phyloP scores from a whole-genome alignment of 2,113 vertebrate genomes.

The Phaetusa simplex region DNA sequence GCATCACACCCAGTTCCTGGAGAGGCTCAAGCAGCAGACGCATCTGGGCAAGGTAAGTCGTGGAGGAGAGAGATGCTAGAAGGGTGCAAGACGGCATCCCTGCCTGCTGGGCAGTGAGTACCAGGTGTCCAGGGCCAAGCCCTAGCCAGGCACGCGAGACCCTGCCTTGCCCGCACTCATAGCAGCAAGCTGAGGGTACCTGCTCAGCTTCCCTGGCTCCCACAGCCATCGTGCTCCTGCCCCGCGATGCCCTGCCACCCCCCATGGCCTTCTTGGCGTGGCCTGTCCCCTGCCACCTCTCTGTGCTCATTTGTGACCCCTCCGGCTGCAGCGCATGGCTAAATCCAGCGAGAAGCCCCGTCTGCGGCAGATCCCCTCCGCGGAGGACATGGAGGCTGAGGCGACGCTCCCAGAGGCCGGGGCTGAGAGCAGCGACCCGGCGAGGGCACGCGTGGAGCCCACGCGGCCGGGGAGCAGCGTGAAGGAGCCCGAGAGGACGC shows the following conservation, averaged over 20 bases:
- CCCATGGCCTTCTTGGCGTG: not conserved
- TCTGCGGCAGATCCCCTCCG: conserved; percentile 89
- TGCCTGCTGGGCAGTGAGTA: not conserved
- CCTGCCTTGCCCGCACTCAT: rapidly evolving
- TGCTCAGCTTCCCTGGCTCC: not conserved
- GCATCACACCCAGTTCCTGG: conserved; percentile 77
- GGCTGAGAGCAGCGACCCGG: conserved; percentile 59
- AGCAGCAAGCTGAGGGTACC: not conserved
- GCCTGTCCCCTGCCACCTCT: not conserved
- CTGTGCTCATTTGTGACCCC: not conserved
- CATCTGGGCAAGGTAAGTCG: conserved; percentile 77
- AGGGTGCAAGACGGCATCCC: not conserved
- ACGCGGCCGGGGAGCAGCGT: not conserved
- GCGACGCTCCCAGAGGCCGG: conserved; percentile 50
- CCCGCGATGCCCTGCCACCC: not conserved
- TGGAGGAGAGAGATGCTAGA: not conserved
- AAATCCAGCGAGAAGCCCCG: conserved; percentile 91
- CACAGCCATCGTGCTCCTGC: rapidly evolving
- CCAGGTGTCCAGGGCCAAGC: not conserved
- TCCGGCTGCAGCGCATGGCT: conserved; percentile 73
- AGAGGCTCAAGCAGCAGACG: conserved; percentile 79
- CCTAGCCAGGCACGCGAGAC: rapidly evolving
- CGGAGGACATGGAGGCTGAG: conserved; percentile 86
- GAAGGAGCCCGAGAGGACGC: conserved; percentile 68
- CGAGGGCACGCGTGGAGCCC: conserved; percentile 48